Base-by-base conservation (phyloP, 2,113 vertebrate species). In the Ramphastos sulfuratus region DNA sequence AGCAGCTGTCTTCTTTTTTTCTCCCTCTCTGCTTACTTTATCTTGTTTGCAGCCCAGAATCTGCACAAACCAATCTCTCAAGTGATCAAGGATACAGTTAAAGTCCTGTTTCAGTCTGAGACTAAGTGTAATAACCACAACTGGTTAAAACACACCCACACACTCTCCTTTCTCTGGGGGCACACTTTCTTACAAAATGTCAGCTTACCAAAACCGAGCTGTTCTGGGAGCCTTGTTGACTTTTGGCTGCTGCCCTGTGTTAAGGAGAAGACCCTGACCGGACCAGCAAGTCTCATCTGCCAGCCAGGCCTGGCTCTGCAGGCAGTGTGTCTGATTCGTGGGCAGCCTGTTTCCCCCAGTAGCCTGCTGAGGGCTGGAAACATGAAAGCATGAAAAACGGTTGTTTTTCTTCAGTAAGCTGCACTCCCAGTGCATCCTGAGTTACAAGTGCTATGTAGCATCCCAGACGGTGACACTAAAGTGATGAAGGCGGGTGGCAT, bases 21-120 rank as follows among this genome's bases (percentile, higher is more conserved):
- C 66, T 23, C 21, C 17, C 50, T 74, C 25, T 16, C 25, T 74
- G 39, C 15, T 90, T 83, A 73, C 11, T 74, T 42, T 56, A 39
- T 58, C 63, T 94, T 35, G 18, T 77, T 92, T 3, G 3, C 52
- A 85, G 37, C 23, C 42, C 37, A 44, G 64, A 88, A 89, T 27
- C 27, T 73, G 52, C 58, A 71, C 15, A 79, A 89, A 82, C 67
- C 14, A 28, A 27, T 73, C 71, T 79, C 31, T 85, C 52, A 24
- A 1, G 1, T 0, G 0, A 61, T 78, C 17, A 60, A 60, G 12
- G 72, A 52, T 6, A 7, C 7, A 48, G 4, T 50, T 90, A 12
- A 75, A 61, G 63, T 44, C 59, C 19, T 63, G 17, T 52, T 89
- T 71, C 59, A 66, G 4, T 50, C 63, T 21, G 24, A 64, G 33